Evolutionary conservation across 2,888 invertebrate genomes (phyloP), one percentile per base, ranked within the genome.

Genomic region (Elmis aenea): DNA sequence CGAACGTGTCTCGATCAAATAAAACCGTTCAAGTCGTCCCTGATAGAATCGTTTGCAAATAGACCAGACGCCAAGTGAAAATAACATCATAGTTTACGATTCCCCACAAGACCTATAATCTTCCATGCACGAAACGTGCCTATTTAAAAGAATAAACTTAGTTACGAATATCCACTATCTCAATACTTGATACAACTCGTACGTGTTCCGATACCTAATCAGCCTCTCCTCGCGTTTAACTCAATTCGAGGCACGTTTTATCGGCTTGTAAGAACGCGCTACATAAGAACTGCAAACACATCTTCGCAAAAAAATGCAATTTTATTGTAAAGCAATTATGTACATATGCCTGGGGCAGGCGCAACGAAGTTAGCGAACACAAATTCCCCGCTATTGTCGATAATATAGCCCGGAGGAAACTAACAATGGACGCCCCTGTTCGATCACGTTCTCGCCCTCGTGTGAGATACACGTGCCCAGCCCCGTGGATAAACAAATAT

Each of bases 321-420:
- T 39, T 33, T 39, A 39, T 39, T 33, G 39, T 39, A 39, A 39
- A 35, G 29, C 33, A 39, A 35, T 39, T 39, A 39, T 26, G 34
- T 35, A 30, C 39, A 33, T 30, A 34, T 30, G 39, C 39, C 34
- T 25, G 8, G 18, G 39, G 31, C 29, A 20, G 24, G 29, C 25
- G 25, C 10, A 34, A 39, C 28, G 39, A 39, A 39, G 39, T 39
- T 35, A 39, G 18, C 27, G 18, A 26, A 26, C 32, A 24, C 32
- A 38, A 38, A 32, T 38, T 30, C 31, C 31, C 11, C 25, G 11
- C 32, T 23, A 38, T 38, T 38, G 38, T 27, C 32, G 14, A 20
- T 26, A 18, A 26, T 30, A 26, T 25, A 18, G 31, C 38, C 38
- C 32, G 11, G 13, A n/a, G 18, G 18, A 5, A 18, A 18, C 18